Conservation (phyloP, 1,140 invertebrate species). For the Drosophila malerkotliana region DNA sequence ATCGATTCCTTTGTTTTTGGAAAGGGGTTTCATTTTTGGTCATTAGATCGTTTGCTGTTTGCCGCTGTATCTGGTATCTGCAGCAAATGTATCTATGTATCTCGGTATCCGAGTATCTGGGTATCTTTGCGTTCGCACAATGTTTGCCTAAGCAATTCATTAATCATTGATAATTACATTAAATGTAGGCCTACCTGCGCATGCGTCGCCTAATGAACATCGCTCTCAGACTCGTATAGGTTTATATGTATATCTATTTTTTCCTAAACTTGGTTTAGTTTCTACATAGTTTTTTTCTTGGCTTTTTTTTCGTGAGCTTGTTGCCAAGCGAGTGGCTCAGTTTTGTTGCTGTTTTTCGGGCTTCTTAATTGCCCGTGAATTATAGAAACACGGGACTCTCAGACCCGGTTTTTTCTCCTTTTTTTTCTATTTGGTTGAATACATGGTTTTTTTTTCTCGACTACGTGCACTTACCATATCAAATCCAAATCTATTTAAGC, state of each 20-base stretch:
- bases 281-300: conserved; percentile 41
- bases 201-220: conserved; percentile 54
- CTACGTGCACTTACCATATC: conserved; percentile 63
- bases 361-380: conserved; percentile 76
- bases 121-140: conserved; percentile 45
- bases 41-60: conserved; percentile 38
- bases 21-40: conserved; percentile 16
- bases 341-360: conserved; percentile 19
- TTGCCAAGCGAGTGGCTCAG: conserved; percentile 60
- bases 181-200: conserved; percentile 72
- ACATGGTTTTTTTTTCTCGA: conserved; percentile 30
- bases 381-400: conserved; percentile 66
- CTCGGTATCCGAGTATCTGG: conserved; percentile 8
- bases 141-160: conserved; percentile 78
- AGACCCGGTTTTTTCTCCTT: conserved; percentile 22
- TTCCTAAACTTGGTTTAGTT: conserved; percentile 60
- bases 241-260: conserved; percentile 2
- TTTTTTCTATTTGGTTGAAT: conserved; percentile 12
- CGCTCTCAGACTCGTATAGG: not conserved
- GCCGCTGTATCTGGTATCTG: conserved; percentile 17
- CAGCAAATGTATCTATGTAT: conserved; percentile 1
- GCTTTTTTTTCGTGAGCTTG: conserved; percentile 23
- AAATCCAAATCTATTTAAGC: conserved; percentile 46
- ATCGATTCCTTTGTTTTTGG: conserved; percentile 2
- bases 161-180: conserved; percentile 82